Evolutionary conservation across 2,797 vertebrate genomes (phyloP), one percentile per base, ranked within the genome.

Genomic region (Discoglossus pictus): DNA sequence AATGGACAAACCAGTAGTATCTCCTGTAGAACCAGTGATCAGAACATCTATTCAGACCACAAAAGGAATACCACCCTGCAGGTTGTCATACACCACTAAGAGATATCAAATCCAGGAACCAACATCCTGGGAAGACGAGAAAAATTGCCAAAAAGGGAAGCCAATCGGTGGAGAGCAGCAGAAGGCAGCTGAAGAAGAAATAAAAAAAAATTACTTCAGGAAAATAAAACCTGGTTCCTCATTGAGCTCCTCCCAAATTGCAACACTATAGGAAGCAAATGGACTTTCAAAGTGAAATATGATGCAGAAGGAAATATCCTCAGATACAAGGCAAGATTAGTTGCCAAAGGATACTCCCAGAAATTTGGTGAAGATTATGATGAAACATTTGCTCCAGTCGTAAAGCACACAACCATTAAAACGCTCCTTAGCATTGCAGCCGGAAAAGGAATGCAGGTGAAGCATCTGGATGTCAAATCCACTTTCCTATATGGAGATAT

Each of bases 401-500:
- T n/a, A 42, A n/a, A n/a, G n/a, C n/a, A n/a, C n/a, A n/a, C n/a
- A n/a, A n/a, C n/a, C n/a, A n/a, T n/a, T n/a, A n/a, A n/a, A n/a
- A n/a, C n/a, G n/a, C n/a, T n/a, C n/a, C n/a, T n/a, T n/a, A n/a
- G n/a, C n/a, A n/a, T n/a, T n/a, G 40, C 15, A 9, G 11, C 17
- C n/a, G 4, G 15, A 1, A 15, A 7, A 20, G 3, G 44, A 12
- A 48, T 2, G 44, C 44, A 48, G 12, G 44, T 48, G 5, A 48
- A 24, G 12, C 44, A 48, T 3, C 7, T 48, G 21, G 44, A 48
- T 10, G 3, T 48, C 12, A 48, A 48, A 48, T 21, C 44, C 11
- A 10, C 44, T 48, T 48, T 48, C 44, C 44, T 48, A 3, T 48
- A 23, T 48, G 44, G 44, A 48, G 44, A 48, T 20, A 48, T 48